Evolutionary conservation across 2,113 vertebrate genomes (phyloP), one percentile per base, ranked within the genome.

Genomic region (Tinamus guttatus): DNA sequence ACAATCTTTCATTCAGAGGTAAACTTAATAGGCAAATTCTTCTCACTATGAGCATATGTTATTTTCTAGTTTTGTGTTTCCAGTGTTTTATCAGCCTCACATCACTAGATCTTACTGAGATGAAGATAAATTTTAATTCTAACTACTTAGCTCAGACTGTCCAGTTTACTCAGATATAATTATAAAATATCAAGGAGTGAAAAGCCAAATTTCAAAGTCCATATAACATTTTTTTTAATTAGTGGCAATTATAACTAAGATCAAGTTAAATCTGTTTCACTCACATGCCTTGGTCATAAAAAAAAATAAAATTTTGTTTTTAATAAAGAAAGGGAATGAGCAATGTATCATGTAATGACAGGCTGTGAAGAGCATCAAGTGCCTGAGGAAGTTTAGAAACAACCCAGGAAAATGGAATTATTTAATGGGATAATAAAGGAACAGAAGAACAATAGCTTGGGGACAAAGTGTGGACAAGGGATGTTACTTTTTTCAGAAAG

Each of bases 1-100:
- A 15, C 34, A 71, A 34, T 84, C 19, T 89, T 92, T 87, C 65
- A 43, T 88, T 81, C 81, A 68, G 36, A 62, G 24, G 89, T 74
- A 70, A 74, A 63, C 19, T 74, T 89, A 86, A 79, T 27, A 79
- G 30, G 20, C n/a, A 52, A 69, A 89, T 87, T 90, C 45, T 73
- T 94, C 40, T 84, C 3, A 2, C 22, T 65, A 0, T 43, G 7
- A 71, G 25, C 2, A 0, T 51, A 74, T 69, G 20, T 40, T 90
- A 85, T 86, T 90, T 75, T 12, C 40, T 88, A 14, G 34, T 7
- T 22, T 77, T 67, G 14, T 79, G 13, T 58, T 95, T 82, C 32
- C 34, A 38, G 7, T 65, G 41, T 70, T 90, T 80, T 40, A 54
- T 67, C 45, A 71, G 16, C 20, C 5, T 51, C 71, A 14, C 2